Evolutionary conservation across 2,797 vertebrate species (phyloP).

Genomic region (Tiaroga cobitis): DNA sequence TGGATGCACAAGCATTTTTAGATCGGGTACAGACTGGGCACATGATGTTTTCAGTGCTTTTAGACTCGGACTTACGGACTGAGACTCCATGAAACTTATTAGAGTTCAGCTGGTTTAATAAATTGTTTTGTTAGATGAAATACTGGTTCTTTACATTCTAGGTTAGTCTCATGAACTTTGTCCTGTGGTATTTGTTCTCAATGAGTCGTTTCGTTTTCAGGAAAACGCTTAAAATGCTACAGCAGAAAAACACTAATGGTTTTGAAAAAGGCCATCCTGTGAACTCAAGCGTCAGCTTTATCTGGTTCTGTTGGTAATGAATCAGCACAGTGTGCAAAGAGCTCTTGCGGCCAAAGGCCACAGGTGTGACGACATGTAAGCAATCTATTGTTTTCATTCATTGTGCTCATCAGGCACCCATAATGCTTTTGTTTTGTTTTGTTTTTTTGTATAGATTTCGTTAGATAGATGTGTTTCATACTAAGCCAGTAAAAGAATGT

Average conservation of each 20-base stretch:
- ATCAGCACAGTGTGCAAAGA: constrained; percentile 39
- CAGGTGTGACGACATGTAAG: constrained; percentile 33
- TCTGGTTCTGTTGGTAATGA: constrained; percentile 33
- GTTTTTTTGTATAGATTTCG: not conserved
- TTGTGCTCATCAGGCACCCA: constrained; percentile 23
- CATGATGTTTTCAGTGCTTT: constrained; percentile 41
- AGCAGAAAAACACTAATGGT: constrained; percentile 5
- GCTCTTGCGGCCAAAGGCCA: constrained; percentile 35
- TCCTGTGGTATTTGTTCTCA: not conserved
- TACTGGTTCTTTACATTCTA: not conserved
- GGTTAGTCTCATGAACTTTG: not conserved
- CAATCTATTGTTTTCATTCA: constrained; percentile 34
- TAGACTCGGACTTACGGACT: not conserved
- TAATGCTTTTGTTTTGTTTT: not conserved
- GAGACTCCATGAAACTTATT: not conserved
- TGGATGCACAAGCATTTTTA: constrained; percentile 52
- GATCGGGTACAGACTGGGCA: constrained; percentile 32
- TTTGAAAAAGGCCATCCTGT: constrained; percentile 33
- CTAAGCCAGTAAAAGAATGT: not conserved
- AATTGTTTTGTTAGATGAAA: not conserved
- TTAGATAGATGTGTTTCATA: not conserved
- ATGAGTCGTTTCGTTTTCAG: constrained; percentile 2
- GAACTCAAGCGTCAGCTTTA: constrained; percentile 34
- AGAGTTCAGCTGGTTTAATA: not conserved
- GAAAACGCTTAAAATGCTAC: constrained; percentile 10